Evolutionary conservation across 2,113 vertebrate species (phyloP), one percentile per base, ranked within the genome.

Genomic region (Reinhardtius hippoglossoides): DNA sequence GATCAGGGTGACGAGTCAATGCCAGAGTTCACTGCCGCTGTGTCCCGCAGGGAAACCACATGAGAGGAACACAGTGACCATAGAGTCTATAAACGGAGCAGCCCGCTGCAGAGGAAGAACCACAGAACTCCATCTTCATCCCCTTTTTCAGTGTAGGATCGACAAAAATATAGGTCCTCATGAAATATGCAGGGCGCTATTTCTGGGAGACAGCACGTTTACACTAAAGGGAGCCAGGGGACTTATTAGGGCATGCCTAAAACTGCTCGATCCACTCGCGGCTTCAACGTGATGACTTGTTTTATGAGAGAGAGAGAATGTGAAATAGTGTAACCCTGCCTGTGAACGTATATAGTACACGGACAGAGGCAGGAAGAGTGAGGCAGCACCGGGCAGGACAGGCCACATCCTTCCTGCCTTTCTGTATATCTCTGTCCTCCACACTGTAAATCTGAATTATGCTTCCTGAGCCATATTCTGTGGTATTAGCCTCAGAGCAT

Each of bases 61-160:
- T 87, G 31, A 91, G 80, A 92, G 79, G 21, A 62, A 21, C 35
- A 16, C 78, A 64, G 75, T 57, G 75, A 83, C 80, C 75, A 54
- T 20, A 1, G 64, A 67, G 74, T 79, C 88, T 91, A 92, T 82
- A 92, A 91, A 90, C 31, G 62, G 83, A 89, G 64, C 78, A 46
- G 65, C 59, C 48, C 14, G 40, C 58, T 63, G 81, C 44, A 71
- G 31, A 71, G 77, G 37, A 8, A 35, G 42, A 68, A 79, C 91
- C 93, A 77, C 90, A 86, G 54, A 79, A 48, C 81, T 81, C 73
- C 16, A 27, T 83, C 74, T 80, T 86, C 79, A 86, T 50, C 15
- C 65, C 75, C 74, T 27, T 83, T 88, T 87, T 76, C 69, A 63
- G 72, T 14, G 24, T 44, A 72, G 67, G 52, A 72, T 59, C 9